phyloP scores from a whole-genome alignment of 1,140 invertebrate species.

The Plodia interpunctella region DNA sequence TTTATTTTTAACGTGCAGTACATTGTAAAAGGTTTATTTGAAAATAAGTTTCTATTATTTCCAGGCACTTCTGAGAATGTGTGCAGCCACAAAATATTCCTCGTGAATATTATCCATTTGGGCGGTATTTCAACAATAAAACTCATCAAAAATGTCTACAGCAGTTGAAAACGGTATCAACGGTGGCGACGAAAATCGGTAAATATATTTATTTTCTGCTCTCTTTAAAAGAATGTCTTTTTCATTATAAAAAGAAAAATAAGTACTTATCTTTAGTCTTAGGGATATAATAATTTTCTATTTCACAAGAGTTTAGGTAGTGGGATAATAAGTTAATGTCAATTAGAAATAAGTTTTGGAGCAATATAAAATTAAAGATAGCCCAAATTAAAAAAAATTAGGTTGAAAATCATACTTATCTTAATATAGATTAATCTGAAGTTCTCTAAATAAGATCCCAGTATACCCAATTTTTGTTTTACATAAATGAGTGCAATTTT shows the following conservation, averaged over 20 bases:
- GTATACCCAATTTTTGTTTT: neutral
- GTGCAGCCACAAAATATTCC: slow-evolving; percentile 15
- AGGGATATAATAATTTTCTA: too few relatives aligned
- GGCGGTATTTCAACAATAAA: slow-evolving; percentile 5
- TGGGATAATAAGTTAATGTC: too few relatives aligned
- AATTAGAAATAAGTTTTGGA: neutral
- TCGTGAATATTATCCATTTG: slow-evolving; percentile 10
- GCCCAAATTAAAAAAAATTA: too few relatives aligned
- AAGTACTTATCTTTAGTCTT: too few relatives aligned
- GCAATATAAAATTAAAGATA: too few relatives aligned
- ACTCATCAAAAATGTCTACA: slow-evolving; percentile 43
- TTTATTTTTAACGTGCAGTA: neutral
- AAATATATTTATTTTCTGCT: slow-evolving; percentile 14
- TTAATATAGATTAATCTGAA: too few relatives aligned
- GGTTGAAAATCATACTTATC: too few relatives aligned
- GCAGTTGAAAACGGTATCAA: slow-evolving; percentile 45
- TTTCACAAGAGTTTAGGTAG: too few relatives aligned
- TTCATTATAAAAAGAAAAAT: too few relatives aligned
- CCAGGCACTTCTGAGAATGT: slow-evolving; percentile 11
- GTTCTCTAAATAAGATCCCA: too few relatives aligned
- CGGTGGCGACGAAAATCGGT: slow-evolving; percentile 48
- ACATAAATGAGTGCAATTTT: slow-evolving; percentile 5
- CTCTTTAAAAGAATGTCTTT: neutral
- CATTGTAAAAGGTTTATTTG: neutral
- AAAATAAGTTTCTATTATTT: slow-evolving; percentile 4